These are phyloP conservation scores for Bombus cullumanus DNA, from an alignment of 1,140 invertebrate species.

Conservation along the genomic window DNA sequence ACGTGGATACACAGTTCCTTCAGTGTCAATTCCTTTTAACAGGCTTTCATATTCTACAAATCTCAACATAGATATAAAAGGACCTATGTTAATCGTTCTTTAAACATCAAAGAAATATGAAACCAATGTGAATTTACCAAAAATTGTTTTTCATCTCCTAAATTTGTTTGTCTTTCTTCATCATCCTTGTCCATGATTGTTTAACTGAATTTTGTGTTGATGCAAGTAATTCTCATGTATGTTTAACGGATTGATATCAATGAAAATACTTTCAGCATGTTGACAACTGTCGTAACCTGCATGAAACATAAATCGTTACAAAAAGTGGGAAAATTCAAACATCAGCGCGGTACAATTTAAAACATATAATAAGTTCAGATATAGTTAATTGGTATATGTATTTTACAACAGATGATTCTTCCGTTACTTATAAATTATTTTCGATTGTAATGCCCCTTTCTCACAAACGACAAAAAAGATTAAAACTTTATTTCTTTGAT, in stretches of 20 bases:
- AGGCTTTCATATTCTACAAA: slow-evolving; percentile 5
- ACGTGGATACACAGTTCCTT: slow-evolving; percentile 11
- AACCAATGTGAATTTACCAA: slow-evolving; percentile 37
- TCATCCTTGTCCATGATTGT: slow-evolving; percentile 23
- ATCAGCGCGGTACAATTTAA: neutral
- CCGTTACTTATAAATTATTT: neutral
- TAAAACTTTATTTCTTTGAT: neutral
- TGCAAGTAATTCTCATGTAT: neutral
- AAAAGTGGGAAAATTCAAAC: neutral
- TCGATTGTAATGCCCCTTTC: neutral
- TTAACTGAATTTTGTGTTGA: slow-evolving; percentile 2
- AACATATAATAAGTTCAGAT: neutral
- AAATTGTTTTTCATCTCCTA: slow-evolving; percentile 30
- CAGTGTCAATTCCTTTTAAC: slow-evolving; percentile 9
- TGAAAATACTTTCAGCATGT: neutral
- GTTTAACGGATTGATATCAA: neutral
- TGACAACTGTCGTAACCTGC: slow-evolving; percentile 2
- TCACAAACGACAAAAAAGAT: no score
- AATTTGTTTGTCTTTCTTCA: slow-evolving; percentile 29
- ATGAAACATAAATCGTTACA: slow-evolving; percentile 11
- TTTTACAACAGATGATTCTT: neutral
- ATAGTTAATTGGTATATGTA: neutral
- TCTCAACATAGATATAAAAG: neutral
- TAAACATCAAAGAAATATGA: neutral
- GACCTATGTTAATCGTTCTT: neutral